These are phyloP conservation scores for Mormyrus lacerda DNA, from an alignment of 2,113 vertebrate species.

Conservation along the genomic window DNA sequence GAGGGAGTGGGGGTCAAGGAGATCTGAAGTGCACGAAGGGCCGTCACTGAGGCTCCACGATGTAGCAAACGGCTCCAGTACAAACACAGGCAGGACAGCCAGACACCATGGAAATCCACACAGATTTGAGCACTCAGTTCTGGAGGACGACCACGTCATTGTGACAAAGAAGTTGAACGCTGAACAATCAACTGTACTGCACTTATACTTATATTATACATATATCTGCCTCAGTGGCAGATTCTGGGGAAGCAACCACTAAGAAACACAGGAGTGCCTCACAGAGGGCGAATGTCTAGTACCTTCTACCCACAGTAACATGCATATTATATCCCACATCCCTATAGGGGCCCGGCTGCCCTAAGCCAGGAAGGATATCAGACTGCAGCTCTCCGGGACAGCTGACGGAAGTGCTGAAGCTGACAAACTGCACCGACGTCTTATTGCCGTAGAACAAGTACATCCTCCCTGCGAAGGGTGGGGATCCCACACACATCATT, in stretches of 20 bases:
- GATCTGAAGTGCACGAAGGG: background rate
- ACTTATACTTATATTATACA: background rate
- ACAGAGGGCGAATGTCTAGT: background rate
- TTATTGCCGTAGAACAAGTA: constrained; percentile 92
- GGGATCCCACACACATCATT: background rate
- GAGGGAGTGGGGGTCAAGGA: constrained; percentile 51
- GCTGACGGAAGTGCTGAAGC: constrained; percentile 72
- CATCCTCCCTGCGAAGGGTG: constrained; percentile 70
- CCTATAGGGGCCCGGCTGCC: background rate
- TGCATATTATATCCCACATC: background rate
- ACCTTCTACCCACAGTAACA: background rate
- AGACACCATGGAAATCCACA: background rate
- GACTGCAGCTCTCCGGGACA: constrained; percentile 78
- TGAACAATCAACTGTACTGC: background rate
- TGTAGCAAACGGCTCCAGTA: background rate
- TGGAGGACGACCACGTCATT: background rate
- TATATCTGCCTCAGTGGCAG: background rate
- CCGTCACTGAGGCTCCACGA: background rate
- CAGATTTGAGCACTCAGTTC: background rate
- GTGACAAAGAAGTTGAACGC: background rate
- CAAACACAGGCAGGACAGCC: background rate
- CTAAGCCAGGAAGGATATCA: constrained; percentile 69
- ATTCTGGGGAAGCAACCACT: background rate
- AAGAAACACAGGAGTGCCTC: background rate
- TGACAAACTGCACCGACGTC: constrained; percentile 84